Percentiles rank a stretch among this genome's conserved stretches.
Evolutionary conservation across 2,797 vertebrate species (phyloP).

Genomic region (Urophycis tenuis): DNA sequence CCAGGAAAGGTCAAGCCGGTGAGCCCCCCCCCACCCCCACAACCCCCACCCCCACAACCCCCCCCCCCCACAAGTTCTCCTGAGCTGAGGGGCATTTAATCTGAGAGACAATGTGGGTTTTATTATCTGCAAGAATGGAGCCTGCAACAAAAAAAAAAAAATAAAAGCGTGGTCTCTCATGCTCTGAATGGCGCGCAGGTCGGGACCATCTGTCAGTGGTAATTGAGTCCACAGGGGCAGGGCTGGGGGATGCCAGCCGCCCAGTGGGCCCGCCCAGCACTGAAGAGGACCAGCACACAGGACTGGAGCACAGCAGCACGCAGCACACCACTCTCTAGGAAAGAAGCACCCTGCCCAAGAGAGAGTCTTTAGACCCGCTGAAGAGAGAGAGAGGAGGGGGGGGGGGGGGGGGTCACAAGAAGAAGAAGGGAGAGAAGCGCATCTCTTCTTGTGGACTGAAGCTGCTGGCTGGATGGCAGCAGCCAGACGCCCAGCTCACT

Average conservation of each 20-base stretch:
- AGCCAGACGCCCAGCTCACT: neutral
- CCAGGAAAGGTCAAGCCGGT: slow-evolving; percentile 62
- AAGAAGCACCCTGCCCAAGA: neutral
- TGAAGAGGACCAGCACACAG: neutral
- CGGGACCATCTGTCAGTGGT: slow-evolving; percentile 69
- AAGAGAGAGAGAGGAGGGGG: neutral
- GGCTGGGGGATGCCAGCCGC: slow-evolving; percentile 51
- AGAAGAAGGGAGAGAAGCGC: neutral
- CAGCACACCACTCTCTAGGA: neutral
- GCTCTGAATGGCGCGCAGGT: slow-evolving; percentile 73
- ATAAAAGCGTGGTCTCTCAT: slow-evolving; percentile 58
- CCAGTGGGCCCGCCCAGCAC: slow-evolving; percentile 56
- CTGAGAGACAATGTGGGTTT: slow-evolving; percentile 67
- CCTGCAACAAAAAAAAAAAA: slow-evolving; percentile 15
- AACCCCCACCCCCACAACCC: too few species aligned
- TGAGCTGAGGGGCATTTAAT: slow-evolving; percentile 62
- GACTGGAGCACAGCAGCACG: neutral
- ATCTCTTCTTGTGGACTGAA: neutral
- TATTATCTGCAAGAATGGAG: slow-evolving; percentile 68
- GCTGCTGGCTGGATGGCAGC: neutral
- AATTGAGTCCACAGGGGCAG: slow-evolving; percentile 70
- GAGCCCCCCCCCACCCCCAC: slow-evolving; percentile 48
- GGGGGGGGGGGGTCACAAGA: too few species aligned
- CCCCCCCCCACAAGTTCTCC: slow-evolving; percentile 46
- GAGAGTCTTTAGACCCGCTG: too few species aligned